phyloP scores from a whole-genome alignment of 2,888 invertebrate genomes.

The Gymnocheta viridis region DNA sequence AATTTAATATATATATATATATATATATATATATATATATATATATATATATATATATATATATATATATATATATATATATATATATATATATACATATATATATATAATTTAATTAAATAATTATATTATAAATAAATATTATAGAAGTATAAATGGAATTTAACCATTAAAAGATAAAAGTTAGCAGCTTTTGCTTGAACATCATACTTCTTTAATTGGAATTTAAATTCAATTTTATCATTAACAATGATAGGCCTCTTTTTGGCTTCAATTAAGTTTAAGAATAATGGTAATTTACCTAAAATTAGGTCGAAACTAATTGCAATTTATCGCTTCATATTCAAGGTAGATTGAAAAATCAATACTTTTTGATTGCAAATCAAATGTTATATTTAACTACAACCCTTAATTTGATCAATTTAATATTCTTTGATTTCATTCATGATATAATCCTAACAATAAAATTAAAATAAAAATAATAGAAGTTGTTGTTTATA shows the following conservation, averaged over 20 bases:
- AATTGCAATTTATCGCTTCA: slow-evolving; percentile 82
- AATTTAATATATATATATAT: too few species aligned
- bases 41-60: too few species aligned
- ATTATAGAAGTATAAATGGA: too few species aligned
- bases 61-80: too few species aligned
- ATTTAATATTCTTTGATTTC: slow-evolving; percentile 85
- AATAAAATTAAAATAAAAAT: slow-evolving; percentile 84
- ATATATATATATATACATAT: too few species aligned
- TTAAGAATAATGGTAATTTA: slow-evolving; percentile 82
- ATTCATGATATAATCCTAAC: slow-evolving; percentile 83
- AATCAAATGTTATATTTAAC: slow-evolving; percentile 76
- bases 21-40: too few species aligned
- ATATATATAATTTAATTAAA: too few species aligned
- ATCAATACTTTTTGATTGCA: slow-evolving; percentile 76
- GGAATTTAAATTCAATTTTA: background rate
- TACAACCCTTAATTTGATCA: slow-evolving; percentile 79
- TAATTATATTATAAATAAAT: too few species aligned
- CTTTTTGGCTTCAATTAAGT: slow-evolving; percentile 80
- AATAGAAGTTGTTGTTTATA: slow-evolving; percentile 74
- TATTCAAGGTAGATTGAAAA: too few species aligned
- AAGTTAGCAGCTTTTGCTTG: too few species aligned
- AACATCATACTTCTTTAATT: background rate
- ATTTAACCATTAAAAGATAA: too few species aligned
- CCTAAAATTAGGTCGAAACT: slow-evolving; percentile 84
- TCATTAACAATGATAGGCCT: slow-evolving; percentile 84